Evolutionary conservation across 2,797 vertebrate species (phyloP).

Genomic region (Karalla daura): DNA sequence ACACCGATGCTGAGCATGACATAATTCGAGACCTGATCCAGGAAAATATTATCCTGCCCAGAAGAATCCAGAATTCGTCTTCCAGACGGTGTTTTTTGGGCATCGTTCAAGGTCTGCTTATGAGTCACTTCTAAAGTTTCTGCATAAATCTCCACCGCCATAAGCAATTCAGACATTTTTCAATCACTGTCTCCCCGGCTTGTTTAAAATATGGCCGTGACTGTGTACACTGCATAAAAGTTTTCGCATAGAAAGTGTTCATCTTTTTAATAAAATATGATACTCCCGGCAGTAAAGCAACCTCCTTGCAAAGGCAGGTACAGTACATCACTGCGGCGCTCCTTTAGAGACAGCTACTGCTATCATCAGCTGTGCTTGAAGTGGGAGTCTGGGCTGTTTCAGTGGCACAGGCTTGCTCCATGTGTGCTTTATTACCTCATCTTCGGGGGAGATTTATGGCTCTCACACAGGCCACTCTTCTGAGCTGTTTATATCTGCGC

Average conservation of each 20-base stretch:
- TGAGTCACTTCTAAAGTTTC: constrained; percentile 53
- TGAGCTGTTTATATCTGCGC: constrained; percentile 71
- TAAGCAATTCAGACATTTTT: constrained; percentile 15
- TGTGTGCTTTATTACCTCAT: constrained; percentile 77
- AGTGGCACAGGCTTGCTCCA: constrained; percentile 36
- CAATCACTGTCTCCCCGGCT: constrained; percentile 5
- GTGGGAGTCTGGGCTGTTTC: constrained; percentile 48
- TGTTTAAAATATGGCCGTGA: constrained; percentile 20
- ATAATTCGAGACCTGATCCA: constrained; percentile 58
- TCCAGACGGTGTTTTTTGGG: constrained; percentile 56
- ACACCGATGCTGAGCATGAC: constrained; percentile 51
- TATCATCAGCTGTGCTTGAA: constrained; percentile 53
- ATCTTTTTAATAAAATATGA: constrained; percentile 15
- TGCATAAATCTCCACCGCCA: constrained; percentile 39
- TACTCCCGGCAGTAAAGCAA: constrained; percentile 16
- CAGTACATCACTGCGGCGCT: constrained; percentile 17
- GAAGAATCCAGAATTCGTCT: constrained; percentile 61
- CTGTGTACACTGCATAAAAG: constrained; percentile 4
- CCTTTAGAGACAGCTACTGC: constrained; percentile 48
- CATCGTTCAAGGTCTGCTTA: constrained; percentile 53
- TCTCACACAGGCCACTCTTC: constrained; percentile 61
- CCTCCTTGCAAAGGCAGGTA: constrained; percentile 27
- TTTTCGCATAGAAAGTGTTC: constrained; percentile 9
- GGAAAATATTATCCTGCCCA: constrained; percentile 66
- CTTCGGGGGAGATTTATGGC: constrained; percentile 70